Evolutionary conservation across 1,140 invertebrate species (phyloP).

Genomic region (Drosophila pallidifrons): DNA sequence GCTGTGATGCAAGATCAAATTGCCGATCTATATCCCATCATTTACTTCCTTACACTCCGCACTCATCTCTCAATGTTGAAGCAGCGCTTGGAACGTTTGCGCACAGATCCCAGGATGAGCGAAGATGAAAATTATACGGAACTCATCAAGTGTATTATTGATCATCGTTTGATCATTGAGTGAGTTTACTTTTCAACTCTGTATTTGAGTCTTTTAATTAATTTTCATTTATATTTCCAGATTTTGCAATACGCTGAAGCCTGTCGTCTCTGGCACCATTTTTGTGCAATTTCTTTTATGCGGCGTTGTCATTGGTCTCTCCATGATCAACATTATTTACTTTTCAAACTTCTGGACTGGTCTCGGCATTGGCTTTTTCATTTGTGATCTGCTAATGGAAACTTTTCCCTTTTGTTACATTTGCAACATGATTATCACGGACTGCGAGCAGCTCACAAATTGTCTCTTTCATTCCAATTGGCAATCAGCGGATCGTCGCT

Average conservation of each 20-base stretch:
- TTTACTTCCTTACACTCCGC: conserved; percentile 39
- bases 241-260: conserved; percentile 45
- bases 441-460: conserved; percentile 52
- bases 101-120: conserved; percentile 1
- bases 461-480: conserved; percentile 64
- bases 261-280: conserved; percentile 44
- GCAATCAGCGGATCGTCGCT: conserved; percentile 39
- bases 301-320: conserved; percentile 36
- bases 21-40: conserved; percentile 56
- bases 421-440: conserved; percentile 49
- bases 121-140: conserved; percentile 47
- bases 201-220: too few relatives aligned
- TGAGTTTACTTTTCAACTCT: conserved; percentile 13
- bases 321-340: conserved; percentile 35
- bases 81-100: conserved; percentile 27
- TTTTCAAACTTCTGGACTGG: conserved; percentile 40
- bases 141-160: conserved; percentile 50
- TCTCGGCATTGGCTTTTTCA: conserved; percentile 26
- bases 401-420: conserved; percentile 67
- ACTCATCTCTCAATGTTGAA: conserved; percentile 54
- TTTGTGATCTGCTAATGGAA: conserved; percentile 43
- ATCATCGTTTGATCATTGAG: conserved; percentile 62
- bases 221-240: conserved; percentile 11
- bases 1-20: conserved; percentile 50
- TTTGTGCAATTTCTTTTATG: conserved; percentile 41